Percentiles rank a stretch among this genome's conserved stretches.
phyloP scores from a whole-genome alignment of 2,888 invertebrate genomes.

The Chouioia cunea region DNA sequence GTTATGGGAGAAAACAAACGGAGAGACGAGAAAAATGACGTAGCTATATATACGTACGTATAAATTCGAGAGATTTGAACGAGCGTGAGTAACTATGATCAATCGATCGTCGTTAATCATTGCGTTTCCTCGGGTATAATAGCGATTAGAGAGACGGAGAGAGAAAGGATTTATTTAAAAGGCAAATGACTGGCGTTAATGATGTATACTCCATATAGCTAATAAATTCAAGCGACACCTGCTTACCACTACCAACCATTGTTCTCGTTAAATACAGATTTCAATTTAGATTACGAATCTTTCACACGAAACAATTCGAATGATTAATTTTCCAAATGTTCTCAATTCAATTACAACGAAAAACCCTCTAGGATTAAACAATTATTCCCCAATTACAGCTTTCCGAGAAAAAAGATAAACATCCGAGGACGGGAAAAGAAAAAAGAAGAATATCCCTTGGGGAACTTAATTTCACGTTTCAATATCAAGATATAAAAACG shows the following conservation, averaged over 20 bases:
- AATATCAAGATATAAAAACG: conserved; percentile 29
- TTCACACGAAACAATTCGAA: too few species aligned
- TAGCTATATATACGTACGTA: too few species aligned
- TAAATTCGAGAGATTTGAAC: neutral
- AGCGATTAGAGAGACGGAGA: conserved; percentile 30
- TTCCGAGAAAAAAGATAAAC: too few species aligned
- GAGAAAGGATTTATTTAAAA: conserved; percentile 34
- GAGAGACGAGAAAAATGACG: conserved; percentile 1
- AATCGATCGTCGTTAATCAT: conserved; percentile 43
- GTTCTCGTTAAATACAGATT: too few species aligned
- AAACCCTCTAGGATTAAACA: too few species aligned
- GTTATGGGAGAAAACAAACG: neutral
- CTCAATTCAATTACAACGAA: too few species aligned
- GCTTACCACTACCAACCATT: too few species aligned
- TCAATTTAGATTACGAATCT: too few species aligned
- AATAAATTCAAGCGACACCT: conserved; percentile 41
- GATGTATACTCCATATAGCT: neutral
- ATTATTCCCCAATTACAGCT: too few species aligned
- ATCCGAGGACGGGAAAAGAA: too few species aligned
- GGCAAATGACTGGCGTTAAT: conserved; percentile 39
- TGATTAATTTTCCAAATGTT: too few species aligned
- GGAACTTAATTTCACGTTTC: conserved; percentile 25
- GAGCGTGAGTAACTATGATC: conserved; percentile 29
- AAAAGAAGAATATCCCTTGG: too few species aligned
- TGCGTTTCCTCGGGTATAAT: neutral